Evolutionary conservation across 2,888 invertebrate genomes (phyloP).

Genomic region (Pheosia gnoma): DNA sequence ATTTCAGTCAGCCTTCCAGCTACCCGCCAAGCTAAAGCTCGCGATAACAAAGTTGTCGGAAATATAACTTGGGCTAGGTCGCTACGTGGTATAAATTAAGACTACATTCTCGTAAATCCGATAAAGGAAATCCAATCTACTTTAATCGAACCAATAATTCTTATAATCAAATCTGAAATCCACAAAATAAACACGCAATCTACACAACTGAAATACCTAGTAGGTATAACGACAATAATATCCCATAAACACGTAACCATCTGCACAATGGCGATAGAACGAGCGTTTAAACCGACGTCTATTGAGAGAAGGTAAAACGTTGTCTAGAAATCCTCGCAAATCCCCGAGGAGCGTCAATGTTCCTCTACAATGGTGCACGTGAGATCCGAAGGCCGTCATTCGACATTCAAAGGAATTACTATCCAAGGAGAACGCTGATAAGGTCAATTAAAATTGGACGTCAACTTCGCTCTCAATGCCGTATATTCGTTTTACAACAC

Average conservation of each 20-base stretch:
- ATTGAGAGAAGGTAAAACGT: constrained; percentile 50
- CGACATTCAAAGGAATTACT: constrained; percentile 72
- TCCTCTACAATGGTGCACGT: constrained; percentile 64
- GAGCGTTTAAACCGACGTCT: constrained; percentile 47
- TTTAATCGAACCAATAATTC: too few species aligned
- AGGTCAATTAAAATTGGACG: constrained; percentile 69
- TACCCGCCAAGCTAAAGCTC: neutral
- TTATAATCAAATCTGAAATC: too few species aligned
- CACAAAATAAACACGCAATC: constrained; percentile 1
- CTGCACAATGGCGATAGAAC: constrained; percentile 48
- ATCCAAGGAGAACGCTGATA: constrained; percentile 64
- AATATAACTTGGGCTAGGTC: neutral
- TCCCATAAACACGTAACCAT: constrained; percentile 42
- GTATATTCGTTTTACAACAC: neutral
- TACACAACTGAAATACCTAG: constrained; percentile 15
- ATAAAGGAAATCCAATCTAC: too few species aligned
- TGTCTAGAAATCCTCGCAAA: constrained; percentile 69
- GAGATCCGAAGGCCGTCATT: constrained; percentile 57
- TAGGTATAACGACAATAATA: constrained; percentile 43
- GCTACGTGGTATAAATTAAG: neutral
- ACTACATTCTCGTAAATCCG: too few species aligned
- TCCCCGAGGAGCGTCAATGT: constrained; percentile 68
- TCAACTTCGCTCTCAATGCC: constrained; percentile 17
- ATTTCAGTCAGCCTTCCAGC: neutral
- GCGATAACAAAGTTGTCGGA: neutral